Evolutionary conservation across 2,888 invertebrate species (phyloP), one percentile per base, ranked within the genome.

Genomic region (Lysandra coridon): DNA sequence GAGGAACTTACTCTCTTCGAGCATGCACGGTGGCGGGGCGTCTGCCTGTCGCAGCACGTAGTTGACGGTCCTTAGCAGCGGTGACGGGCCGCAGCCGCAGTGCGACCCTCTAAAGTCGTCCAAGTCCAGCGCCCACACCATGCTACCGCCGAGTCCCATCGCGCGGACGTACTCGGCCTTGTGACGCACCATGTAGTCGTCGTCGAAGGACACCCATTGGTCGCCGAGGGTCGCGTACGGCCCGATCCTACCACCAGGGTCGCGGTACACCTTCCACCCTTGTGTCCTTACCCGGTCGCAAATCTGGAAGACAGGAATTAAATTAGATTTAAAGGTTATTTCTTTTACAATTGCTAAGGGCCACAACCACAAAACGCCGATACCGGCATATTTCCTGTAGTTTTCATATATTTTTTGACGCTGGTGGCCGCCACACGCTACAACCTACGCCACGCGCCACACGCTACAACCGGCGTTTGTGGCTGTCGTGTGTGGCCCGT

Each of bases 181-280:
- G 84, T 97, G 96, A 49, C 96, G 95, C 33, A 98, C 96, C 96
- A 98, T 98, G 60, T 96, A 95, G 60, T 97, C 96, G 88, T 99
- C 98, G 86, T 99, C 99, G 85, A 98, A 99, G 7, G 98, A 98
- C 6, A 98, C 98, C 98, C 98, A 99, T 86, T 99, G 98, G 87
- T 98, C 98, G 40, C 96, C 95, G 80, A 95, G 92, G 83, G 96
- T 97, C 0, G 98, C 98, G 86, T 98, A 98, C 0, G 98, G 98
- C 0, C 98, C 98, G 91, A 98, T 98, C 37, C 97, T 95, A 75
- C 97, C 97, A 79, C 97, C 95, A 0, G 96, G 95, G 87, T 98
- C 98, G 80, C 97, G 95, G 0, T 97, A 96, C 7, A 98, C 96
- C 62, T 95, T 95, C 98, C 98, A 98, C 1, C 97, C 97, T 80